Base-by-base conservation (phyloP, 2,888 invertebrate species). In the Pycnomerus fuliginosus region DNA sequence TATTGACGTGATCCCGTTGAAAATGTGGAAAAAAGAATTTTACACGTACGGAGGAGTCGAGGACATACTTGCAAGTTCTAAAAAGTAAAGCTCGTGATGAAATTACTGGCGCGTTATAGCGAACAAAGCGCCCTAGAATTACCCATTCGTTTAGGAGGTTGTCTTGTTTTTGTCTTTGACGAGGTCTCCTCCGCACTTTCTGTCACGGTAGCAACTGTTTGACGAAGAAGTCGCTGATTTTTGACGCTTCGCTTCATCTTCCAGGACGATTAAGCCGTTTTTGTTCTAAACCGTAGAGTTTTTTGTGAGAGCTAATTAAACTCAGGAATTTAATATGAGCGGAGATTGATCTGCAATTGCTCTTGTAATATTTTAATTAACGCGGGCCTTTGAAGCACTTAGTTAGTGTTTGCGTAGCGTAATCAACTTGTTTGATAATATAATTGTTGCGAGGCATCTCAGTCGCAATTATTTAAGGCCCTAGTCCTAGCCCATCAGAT, bases 401-500 rank as follows among this genome's bases (percentile, higher is more conserved):
- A 53, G 53, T 54, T 48, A 43, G 43, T 55, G 56, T 61, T 61
- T 58, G 54, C 48, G 42, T 41, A 55, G 51, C 48, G 57, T 60
- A 57, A 60, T 60, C 54, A 55, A 57, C 49, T 53, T 38, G 16
- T 31, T 16, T 11, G 15, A n/a, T n/a, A 11, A 8, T 44, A 43
- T 41, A 32, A 37, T 37, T 33, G 37, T 28, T 8, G 14, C 12
- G 11, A 13, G 8, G 12, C 28, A 28, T 28, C 13, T 20, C 20
- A 8, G 20, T 7, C 11, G 28, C 12, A 28, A 28, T 28, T 28
- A 28, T 13, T 10, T 12, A 12, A 8, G 12, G 12, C 10, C 2
- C 28, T 12, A 13, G 28, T 12, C 28, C 12, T 28, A 13, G 20
- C 20, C 20, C n/a, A n/a, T n/a, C n/a, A n/a, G n/a, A n/a, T n/a